phyloP scores from a whole-genome alignment of 2,888 invertebrate species.

The Agrilus biguttatus region DNA sequence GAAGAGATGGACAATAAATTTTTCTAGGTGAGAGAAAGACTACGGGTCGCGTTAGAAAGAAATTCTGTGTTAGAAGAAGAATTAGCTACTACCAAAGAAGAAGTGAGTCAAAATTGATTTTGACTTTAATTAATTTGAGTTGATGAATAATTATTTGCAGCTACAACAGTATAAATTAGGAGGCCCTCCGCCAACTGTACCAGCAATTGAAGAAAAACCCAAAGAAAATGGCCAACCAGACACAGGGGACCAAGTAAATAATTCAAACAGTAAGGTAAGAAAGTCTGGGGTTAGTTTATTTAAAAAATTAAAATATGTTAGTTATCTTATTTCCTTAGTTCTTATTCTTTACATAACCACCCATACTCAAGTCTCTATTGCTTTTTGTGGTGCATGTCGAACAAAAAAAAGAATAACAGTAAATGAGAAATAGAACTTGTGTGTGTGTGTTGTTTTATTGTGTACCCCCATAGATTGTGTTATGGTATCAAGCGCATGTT shows the following conservation, averaged over 20 bases:
- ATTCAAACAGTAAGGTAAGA: slow-evolving; percentile 17
- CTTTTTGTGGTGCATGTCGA: too few species aligned
- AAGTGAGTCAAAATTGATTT: slow-evolving; percentile 43
- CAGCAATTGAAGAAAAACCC: slow-evolving; percentile 46
- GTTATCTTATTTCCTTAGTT: background rate
- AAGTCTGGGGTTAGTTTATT: background rate
- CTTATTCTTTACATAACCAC: too few species aligned
- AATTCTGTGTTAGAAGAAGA: slow-evolving; percentile 95
- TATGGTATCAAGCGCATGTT: too few species aligned
- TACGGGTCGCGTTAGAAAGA: slow-evolving; percentile 90
- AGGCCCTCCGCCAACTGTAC: slow-evolving; percentile 45
- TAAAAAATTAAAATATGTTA: background rate
- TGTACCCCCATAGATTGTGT: too few species aligned
- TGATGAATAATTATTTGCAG: slow-evolving; percentile 30
- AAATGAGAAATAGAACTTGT: too few species aligned
- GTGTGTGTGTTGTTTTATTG: too few species aligned
- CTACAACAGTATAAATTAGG: slow-evolving; percentile 72
- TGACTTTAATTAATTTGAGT: background rate
- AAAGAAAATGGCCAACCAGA: slow-evolving; percentile 68
- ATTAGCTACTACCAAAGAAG: slow-evolving; percentile 88
- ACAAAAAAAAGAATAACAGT: too few species aligned
- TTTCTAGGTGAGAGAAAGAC: slow-evolving; percentile 82
- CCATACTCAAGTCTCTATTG: background rate
- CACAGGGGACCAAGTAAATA: slow-evolving; percentile 36
- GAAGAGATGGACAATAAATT: background rate